Base-by-base conservation (phyloP, 30 jellyfish, hydroid and myxozoan genomes). In the Sanderia malayensis region DNA sequence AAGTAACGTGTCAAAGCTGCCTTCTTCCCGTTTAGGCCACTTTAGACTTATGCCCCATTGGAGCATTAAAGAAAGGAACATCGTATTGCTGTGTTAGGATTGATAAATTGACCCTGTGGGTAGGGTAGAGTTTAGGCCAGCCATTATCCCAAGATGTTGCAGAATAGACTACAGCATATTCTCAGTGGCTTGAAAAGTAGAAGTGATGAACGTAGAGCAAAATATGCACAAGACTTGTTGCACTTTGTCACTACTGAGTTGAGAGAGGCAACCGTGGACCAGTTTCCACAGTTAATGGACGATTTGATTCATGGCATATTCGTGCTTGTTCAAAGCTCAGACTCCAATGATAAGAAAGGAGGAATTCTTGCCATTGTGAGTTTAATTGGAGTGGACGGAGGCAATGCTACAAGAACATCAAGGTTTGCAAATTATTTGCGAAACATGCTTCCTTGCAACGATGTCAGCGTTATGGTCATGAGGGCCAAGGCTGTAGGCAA, bases 401-500 rank as follows among this genome's bases (percentile, higher is more conserved):
- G 96, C 63, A 88, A 88, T 73, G 89, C 97, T 1, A 88, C 87
- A 58, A 67, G 97, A 37, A 88, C 95, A 45, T 88, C 97, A 17
- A 80, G 97, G 3, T 88, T 88, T 88, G 97, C 95, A 25, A 88
- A 88, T 45, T 80, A 81, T 73, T 58, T 88, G 70, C 92, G 97
- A 10, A 88, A 88, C 61, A 81, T 88, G 97, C 86, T 81, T 10
- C 97, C 97, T 31, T 77, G 92, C 37, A 88, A 61, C 67, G 97
- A 88, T 81, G 95, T 81, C 20, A 71, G 95, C 52, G 95, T 88
- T 37, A 88, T 88, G 97, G 93, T 72, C 27, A 81, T 88, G 95
- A 81, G 85, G 18, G 97, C 97, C 24, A 88, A 81, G 49, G 95
- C 97, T 9, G 97, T 88, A 37, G 97, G 97, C 1, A 68, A 87